phyloP scores from a whole-genome alignment of 1,140 invertebrate species.

The Procambarus clarkii region DNA sequence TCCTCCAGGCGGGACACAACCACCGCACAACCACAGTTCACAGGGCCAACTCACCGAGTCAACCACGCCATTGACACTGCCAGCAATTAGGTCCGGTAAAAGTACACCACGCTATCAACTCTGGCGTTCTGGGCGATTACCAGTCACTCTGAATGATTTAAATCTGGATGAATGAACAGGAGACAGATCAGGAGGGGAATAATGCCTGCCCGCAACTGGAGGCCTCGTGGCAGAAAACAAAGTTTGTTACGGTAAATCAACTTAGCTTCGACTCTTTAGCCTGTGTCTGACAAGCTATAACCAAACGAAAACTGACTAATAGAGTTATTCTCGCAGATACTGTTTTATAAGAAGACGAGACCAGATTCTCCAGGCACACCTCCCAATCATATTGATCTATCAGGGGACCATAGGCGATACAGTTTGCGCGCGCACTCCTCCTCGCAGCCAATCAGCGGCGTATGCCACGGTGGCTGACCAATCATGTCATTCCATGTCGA shows the following conservation, averaged over 20 bases:
- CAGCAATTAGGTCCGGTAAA: constrained; percentile 45
- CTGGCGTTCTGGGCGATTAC: constrained; percentile 35
- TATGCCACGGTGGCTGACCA: constrained; percentile 5
- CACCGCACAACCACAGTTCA: constrained; percentile 19
- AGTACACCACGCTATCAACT: constrained; percentile 30
- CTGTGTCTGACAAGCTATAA: constrained; percentile 73
- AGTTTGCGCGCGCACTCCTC: constrained; percentile 52
- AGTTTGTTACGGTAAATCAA: constrained; percentile 72
- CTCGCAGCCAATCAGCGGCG: constrained; percentile 44
- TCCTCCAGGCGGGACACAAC: neutral
- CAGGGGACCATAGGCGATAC: constrained; percentile 62
- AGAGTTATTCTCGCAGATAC: constrained; percentile 73
- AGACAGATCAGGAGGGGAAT: constrained; percentile 38
- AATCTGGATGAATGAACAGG: constrained; percentile 46
- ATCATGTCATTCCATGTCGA: neutral
- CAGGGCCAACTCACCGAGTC: constrained; percentile 39
- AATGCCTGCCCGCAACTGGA: constrained; percentile 54
- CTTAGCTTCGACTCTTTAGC: constrained; percentile 72
- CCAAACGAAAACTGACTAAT: constrained; percentile 73
- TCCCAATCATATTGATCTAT: constrained; percentile 72
- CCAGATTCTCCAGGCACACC: constrained; percentile 72
- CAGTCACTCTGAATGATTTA: constrained; percentile 51
- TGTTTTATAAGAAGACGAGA: constrained; percentile 72
- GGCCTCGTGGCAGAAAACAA: constrained; percentile 69
- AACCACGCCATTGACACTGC: constrained; percentile 39